These are phyloP conservation scores for Bovichtus diacanthus DNA, from an alignment of 2,797 vertebrate species.

Conservation along the genomic window DNA sequence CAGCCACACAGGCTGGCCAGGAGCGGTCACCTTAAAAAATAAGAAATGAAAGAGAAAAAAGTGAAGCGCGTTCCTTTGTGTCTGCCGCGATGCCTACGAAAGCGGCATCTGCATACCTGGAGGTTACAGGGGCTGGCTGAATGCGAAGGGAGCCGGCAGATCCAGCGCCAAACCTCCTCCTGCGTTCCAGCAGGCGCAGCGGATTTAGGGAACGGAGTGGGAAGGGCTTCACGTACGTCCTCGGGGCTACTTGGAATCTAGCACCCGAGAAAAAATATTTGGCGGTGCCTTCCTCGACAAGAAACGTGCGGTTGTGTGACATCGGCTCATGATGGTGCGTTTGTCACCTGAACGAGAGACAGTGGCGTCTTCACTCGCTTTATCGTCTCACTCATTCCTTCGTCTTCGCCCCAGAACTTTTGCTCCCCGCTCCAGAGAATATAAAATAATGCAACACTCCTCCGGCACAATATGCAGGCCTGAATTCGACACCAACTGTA, in stretches of 20 bases:
- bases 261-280: not conserved
- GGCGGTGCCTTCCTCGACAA: not conserved
- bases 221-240: conserved; percentile 78
- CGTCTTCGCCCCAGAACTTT: conserved; percentile 33
- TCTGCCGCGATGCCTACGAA: conserved; percentile 51
- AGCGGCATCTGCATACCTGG: conserved; percentile 48
- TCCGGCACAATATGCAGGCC: not conserved
- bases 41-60: conserved; percentile 45
- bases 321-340: not conserved
- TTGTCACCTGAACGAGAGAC: not conserved
- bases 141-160: conserved; percentile 46
- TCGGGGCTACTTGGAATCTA: conserved; percentile 50
- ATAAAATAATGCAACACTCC: not conserved
- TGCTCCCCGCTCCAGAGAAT: not conserved
- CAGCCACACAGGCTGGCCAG: conserved; percentile 22
- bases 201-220: conserved; percentile 67
- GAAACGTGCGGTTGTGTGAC: not conserved
- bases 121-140: conserved; percentile 26
- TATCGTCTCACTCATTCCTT: conserved; percentile 1
- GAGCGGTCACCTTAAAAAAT: conserved; percentile 61
- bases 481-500: no score
- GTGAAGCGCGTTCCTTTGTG: conserved; percentile 77
- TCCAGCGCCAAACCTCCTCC: conserved; percentile 63
- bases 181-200: conserved; percentile 53
- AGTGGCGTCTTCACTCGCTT: not conserved